A percentile compares a stretch with the other conserved stretches of the same genome.
phyloP scores from a whole-genome alignment of 2,113 vertebrate species.

The Ardeotis arabs region DNA sequence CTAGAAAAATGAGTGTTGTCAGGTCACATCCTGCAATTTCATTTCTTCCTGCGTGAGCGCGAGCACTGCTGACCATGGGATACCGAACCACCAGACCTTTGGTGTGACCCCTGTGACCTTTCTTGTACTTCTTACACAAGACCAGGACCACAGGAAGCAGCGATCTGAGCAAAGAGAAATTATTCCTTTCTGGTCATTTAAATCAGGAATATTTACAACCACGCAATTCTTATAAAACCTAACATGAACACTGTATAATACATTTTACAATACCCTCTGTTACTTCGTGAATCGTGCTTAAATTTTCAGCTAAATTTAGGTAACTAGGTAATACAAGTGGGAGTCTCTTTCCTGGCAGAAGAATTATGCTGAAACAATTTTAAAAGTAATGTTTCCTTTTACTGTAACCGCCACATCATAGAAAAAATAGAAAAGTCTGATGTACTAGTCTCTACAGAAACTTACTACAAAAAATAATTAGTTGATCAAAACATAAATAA shows the following conservation, averaged over 20 bases:
- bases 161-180: not conserved
- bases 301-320: not conserved
- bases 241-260: not conserved
- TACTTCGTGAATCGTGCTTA: accelerated
- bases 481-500: not conserved
- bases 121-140: not conserved
- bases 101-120: accelerated
- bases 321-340: not conserved
- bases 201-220: not conserved
- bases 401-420: not conserved
- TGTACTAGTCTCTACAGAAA: not conserved
- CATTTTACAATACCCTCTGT: accelerated
- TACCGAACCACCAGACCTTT: not conserved
- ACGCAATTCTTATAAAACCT: too few relatives aligned
- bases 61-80: not conserved
- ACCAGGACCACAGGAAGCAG: not conserved
- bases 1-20: not conserved
- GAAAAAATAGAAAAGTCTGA: not conserved
- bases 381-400: not conserved
- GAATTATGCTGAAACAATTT: not conserved
- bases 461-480: not conserved
- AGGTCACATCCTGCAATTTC: not conserved
- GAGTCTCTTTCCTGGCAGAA: not conserved
- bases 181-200: not conserved
- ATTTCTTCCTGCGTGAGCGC: not conserved